Conservation (phyloP, 30 jellyfish, hydroid and myxozoan genomes). For the Pelagia noctiluca region DNA sequence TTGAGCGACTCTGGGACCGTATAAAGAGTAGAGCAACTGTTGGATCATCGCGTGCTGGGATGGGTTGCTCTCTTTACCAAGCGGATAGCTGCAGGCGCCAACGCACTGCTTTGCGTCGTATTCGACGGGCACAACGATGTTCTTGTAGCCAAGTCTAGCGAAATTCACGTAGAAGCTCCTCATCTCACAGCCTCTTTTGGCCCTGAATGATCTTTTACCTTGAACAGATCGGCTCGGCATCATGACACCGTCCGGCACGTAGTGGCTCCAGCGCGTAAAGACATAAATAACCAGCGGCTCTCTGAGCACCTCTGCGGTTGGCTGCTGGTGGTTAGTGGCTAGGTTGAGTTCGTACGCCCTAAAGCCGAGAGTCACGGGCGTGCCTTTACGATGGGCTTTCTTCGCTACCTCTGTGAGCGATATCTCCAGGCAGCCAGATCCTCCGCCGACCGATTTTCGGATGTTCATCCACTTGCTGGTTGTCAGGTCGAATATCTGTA, state of each 20-base stretch:
- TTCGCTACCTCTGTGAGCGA: not conserved
- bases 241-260: not conserved
- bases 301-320: too few relatives aligned
- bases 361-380: not conserved
- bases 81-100: constrained; percentile 74
- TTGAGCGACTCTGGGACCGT: constrained; percentile 55
- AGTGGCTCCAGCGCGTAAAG: constrained; percentile 1
- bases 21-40: constrained; percentile 54
- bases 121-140: constrained; percentile 65
- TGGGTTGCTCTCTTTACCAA: constrained; percentile 67
- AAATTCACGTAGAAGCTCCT: constrained; percentile 62
- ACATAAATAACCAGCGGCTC: constrained; percentile 3
- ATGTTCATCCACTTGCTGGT: not conserved
- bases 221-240: not conserved
- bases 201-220: not conserved
- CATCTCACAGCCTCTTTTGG: constrained; percentile 48
- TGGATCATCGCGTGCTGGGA: constrained; percentile 73
- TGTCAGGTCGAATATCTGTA: constrained; percentile 8
- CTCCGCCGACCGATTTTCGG: not conserved
- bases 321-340: not conserved
- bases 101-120: constrained; percentile 75
- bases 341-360: not conserved
- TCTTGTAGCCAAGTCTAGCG: constrained; percentile 56
- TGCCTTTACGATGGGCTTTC: not conserved
- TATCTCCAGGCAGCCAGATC: not conserved